A percentile compares a stretch with the other conserved stretches of the same genome.
Evolutionary conservation across 2,888 invertebrate genomes (phyloP).

Genomic region (Drosophila kokeensis): DNA sequence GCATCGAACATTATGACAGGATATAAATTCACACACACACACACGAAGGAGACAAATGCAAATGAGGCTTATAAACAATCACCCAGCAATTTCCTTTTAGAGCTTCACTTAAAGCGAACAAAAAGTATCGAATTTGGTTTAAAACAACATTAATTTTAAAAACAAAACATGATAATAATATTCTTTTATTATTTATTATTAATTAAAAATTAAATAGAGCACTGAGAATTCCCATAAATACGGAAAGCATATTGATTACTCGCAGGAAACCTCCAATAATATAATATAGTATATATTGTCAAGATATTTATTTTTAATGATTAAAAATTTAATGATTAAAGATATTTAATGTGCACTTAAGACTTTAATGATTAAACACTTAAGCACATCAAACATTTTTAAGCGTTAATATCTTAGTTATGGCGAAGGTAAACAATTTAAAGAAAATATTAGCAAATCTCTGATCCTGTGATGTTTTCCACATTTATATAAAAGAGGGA

Average conservation of each 20-base stretch:
- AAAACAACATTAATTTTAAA: not conserved
- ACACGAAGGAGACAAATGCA: conserved; percentile 44
- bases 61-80: conserved; percentile 53
- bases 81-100: conserved; percentile 3
- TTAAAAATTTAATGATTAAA: not conserved
- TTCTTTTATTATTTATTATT: not conserved
- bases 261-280: not conserved
- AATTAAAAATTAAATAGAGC: not conserved
- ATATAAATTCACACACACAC: conserved; percentile 6
- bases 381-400: not conserved
- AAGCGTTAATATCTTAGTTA: not conserved
- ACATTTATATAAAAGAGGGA: not conserved
- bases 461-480: not conserved
- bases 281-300: not conserved
- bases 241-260: not conserved
- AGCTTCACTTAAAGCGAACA: not conserved
- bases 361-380: no score
- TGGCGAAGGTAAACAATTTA: not conserved
- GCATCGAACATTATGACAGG: conserved; percentile 23
- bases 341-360: no score
- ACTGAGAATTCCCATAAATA: not conserved
- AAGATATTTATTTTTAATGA: not conserved
- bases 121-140: not conserved
- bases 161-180: not conserved
- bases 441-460: not conserved